Evolutionary conservation across 2,797 vertebrate genomes (phyloP).

Genomic region (Anguilla pacifica): DNA sequence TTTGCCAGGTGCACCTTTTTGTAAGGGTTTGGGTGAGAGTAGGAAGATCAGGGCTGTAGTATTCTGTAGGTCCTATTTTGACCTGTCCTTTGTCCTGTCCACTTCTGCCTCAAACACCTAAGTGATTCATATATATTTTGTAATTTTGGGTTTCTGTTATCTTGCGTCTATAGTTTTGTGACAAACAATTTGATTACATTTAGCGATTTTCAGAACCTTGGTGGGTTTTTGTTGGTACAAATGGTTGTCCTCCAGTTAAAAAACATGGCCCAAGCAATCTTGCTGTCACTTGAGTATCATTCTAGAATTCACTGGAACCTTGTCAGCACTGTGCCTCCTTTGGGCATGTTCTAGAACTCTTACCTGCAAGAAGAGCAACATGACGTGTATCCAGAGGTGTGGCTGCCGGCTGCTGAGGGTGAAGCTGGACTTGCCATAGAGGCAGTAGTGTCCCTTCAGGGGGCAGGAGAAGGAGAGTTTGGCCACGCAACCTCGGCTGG

Average conservation of each 20-base stretch:
- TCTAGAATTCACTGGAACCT: neutral
- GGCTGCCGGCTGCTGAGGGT: conserved; percentile 83
- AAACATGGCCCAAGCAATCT: neutral
- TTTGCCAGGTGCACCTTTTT: neutral
- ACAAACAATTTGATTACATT: neutral
- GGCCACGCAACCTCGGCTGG: conserved; percentile 78
- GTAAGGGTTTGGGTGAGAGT: neutral
- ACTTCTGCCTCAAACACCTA: neutral
- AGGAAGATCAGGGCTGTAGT: neutral
- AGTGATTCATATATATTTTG: neutral
- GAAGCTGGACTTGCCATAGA: conserved; percentile 91
- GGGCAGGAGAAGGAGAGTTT: conserved; percentile 91
- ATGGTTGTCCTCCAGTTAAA: neutral
- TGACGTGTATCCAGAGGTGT: conserved; percentile 91
- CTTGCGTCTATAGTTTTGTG: neutral
- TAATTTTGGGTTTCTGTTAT: neutral
- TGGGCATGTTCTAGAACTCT: neutral
- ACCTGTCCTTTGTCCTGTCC: neutral
- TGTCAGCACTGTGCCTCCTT: neutral
- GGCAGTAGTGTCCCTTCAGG: conserved; percentile 90
- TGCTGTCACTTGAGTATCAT: neutral
- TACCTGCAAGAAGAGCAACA: conserved; percentile 94
- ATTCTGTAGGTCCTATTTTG: neutral
- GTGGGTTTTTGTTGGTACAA: neutral
- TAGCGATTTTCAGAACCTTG: neutral